These are phyloP conservation scores for Nematostella vectensis DNA, from an alignment of 92 coral and sea anemone genomes.

Conservation along the genomic window DNA sequence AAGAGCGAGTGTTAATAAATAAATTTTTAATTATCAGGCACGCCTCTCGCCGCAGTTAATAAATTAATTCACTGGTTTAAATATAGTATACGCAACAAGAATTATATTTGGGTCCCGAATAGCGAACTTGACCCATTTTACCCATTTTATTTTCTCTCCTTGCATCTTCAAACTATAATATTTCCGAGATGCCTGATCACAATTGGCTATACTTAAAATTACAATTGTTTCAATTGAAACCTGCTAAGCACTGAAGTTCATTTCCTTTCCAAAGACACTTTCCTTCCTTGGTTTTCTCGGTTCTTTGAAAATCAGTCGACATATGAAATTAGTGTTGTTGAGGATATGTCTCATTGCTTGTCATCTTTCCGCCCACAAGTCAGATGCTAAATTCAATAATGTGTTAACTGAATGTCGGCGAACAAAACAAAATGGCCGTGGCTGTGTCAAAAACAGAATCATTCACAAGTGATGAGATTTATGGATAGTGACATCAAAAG, in stretches of 20 bases:
- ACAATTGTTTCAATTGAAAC: not conserved
- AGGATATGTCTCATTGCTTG: conserved; percentile 22
- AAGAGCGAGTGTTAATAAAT: conserved; percentile 1
- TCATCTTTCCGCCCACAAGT: conserved; percentile 43
- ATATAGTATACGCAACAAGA: too few relatives aligned
- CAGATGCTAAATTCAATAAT: conserved; percentile 41
- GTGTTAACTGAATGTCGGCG: conserved; percentile 49
- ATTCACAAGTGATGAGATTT: conserved; percentile 50
- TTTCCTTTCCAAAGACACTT: not conserved
- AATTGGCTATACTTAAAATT: not conserved
- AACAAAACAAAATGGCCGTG: conserved; percentile 18
- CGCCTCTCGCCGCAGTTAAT: conserved; percentile 1
- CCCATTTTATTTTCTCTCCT: not conserved
- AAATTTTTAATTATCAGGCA: not conserved
- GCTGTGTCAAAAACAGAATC: conserved; percentile 38
- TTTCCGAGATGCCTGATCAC: not conserved
- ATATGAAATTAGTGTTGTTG: conserved; percentile 28
- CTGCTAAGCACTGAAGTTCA: not conserved
- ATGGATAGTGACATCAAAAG: conserved; percentile 51
- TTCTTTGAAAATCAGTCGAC: not conserved
- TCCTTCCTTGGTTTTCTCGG: conserved; percentile 1
- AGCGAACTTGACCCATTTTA: too few relatives aligned
- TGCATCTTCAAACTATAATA: not conserved
- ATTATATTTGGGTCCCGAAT: too few relatives aligned
- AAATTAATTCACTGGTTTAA: not conserved